A percentile compares a stretch with the other conserved stretches of the same genome.
phyloP scores from a whole-genome alignment of 2,797 vertebrate genomes.

The Chanos chanos region DNA sequence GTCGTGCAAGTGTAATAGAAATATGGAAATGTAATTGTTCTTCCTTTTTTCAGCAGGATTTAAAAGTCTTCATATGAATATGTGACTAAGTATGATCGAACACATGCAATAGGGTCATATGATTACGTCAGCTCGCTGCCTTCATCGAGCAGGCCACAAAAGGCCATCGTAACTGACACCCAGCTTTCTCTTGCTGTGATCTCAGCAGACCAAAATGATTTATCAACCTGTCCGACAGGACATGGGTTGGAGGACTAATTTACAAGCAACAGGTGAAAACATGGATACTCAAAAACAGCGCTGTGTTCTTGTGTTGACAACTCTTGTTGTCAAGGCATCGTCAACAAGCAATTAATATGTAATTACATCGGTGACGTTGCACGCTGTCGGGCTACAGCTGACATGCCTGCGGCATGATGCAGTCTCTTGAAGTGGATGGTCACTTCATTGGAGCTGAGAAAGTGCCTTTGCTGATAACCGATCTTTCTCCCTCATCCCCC shows the following conservation, averaged over 20 bases:
- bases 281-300: conserved; percentile 5
- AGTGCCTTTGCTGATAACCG: no score
- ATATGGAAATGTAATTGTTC: no score
- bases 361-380: conserved; percentile 46
- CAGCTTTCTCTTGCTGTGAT: conserved; percentile 8
- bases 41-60: no score
- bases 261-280: conserved; percentile 34
- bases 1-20: no score
- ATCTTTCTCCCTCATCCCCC: not conserved
- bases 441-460: not conserved
- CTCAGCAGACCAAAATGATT: conserved; percentile 19
- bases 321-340: conserved; percentile 45
- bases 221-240: conserved; percentile 9
- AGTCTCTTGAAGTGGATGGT: conserved; percentile 5
- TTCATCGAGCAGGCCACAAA: not conserved
- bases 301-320: conserved; percentile 39
- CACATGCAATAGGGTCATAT: no score
- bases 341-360: conserved; percentile 52
- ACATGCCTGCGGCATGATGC: conserved; percentile 30
- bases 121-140: no score
- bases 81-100: no score
- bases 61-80: no score
- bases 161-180: not conserved
- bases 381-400: conserved; percentile 22
- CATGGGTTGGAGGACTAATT: conserved; percentile 10